Percentiles rank a stretch among this genome's conserved stretches.
These are phyloP conservation scores for Phrixothrix hirtus DNA, from an alignment of 2,888 invertebrate species.

Conservation along the genomic window DNA sequence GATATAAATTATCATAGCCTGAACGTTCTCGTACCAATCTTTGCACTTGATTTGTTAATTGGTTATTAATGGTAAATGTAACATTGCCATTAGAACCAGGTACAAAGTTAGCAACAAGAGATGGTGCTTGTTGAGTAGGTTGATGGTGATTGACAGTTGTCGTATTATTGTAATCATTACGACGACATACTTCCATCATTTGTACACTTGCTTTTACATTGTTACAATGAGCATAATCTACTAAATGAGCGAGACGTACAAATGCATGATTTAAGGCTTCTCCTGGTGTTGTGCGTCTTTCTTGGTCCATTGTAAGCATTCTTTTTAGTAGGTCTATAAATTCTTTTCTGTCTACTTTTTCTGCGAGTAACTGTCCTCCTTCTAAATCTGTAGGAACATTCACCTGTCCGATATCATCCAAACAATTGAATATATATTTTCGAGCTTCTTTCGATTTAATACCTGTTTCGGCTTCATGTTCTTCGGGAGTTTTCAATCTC, in stretches of 20 bases:
- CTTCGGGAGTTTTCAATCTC: slow-evolving; percentile 93
- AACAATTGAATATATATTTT: slow-evolving; percentile 98
- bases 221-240: slow-evolving; percentile 95
- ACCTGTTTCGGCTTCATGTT: slow-evolving; percentile 96
- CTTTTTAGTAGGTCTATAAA: slow-evolving; percentile 97
- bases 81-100: slow-evolving; percentile 81
- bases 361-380: slow-evolving; percentile 93
- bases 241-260: slow-evolving; percentile 88
- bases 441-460: slow-evolving; percentile 99
- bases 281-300: slow-evolving; percentile 91
- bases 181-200: slow-evolving; percentile 89
- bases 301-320: slow-evolving; percentile 99
- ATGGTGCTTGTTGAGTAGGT: slow-evolving; percentile 53
- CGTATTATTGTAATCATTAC: slow-evolving; percentile 55
- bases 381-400: slow-evolving; percentile 97
- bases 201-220: slow-evolving; percentile 96
- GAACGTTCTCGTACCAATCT: slow-evolving; percentile 72
- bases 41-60: slow-evolving; percentile 74
- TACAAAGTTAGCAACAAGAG: slow-evolving; percentile 74
- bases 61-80: slow-evolving; percentile 93
- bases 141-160: slow-evolving; percentile 59
- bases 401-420: slow-evolving; percentile 97
- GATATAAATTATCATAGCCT: slow-evolving; percentile 81
- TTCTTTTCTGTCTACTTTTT: slow-evolving; percentile 95
- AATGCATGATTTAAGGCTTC: slow-evolving; percentile 96